phyloP scores from a whole-genome alignment of 1,140 invertebrate species.

The Bombus confusus region DNA sequence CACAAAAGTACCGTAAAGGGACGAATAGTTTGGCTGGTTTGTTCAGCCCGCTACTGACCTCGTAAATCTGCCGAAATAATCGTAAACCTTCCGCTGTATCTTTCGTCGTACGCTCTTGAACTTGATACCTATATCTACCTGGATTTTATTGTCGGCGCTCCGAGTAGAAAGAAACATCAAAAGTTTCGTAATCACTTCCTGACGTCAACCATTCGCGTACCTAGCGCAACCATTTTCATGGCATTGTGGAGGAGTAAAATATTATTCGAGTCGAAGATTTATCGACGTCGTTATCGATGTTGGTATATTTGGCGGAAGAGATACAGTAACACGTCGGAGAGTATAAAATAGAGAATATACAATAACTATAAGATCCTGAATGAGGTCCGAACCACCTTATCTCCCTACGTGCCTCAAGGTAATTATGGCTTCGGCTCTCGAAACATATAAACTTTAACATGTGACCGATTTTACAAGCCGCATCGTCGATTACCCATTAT shows the following conservation, averaged over 20 bases:
- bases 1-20: background rate
- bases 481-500: background rate
- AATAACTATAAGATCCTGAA: too few species aligned
- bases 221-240: slow-evolving; percentile 4
- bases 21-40: background rate
- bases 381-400: background rate
- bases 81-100: background rate
- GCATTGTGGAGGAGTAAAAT: background rate
- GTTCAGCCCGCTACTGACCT: background rate
- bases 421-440: background rate
- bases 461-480: background rate
- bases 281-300: background rate
- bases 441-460: background rate
- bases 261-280: background rate
- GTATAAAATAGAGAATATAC: too few species aligned
- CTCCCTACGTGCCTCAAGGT: background rate
- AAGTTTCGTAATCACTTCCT: slow-evolving; percentile 25
- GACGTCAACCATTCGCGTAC: slow-evolving; percentile 23
- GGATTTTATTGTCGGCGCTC: slow-evolving; percentile 15
- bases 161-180: slow-evolving; percentile 24
- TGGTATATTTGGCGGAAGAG: too few species aligned
- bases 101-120: slow-evolving; percentile 6
- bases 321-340: too few species aligned
- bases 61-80: slow-evolving; percentile 36
- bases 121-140: slow-evolving; percentile 41